Evolutionary conservation across 2,113 vertebrate genomes (phyloP), one percentile per base, ranked within the genome.

Genomic region (Cavia aperea): DNA sequence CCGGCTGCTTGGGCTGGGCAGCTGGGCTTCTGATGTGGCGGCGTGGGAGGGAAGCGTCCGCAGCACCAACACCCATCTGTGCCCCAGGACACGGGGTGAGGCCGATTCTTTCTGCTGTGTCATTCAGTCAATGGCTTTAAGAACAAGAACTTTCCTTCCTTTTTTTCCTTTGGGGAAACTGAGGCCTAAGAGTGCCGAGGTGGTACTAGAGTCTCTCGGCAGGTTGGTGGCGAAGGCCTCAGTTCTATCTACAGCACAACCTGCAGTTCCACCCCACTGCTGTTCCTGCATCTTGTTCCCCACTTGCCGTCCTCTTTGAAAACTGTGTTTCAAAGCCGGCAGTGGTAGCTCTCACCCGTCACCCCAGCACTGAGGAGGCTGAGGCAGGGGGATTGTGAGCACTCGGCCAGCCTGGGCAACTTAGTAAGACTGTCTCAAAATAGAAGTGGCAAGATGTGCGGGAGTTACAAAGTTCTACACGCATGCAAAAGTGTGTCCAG

Each of bases 181-280:
- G 86, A 88, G 79, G 65, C 29, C 54, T 31, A n/a, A 15, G 19
- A 26, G 10, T 46, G 15, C 24, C 18, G 29, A 9, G 2, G 12
- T 23, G 33, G 5, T 3, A 12, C 56, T 18, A 26, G 62, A 31
- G 5, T 13, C 46, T 77, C 70, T 3, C 0, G 33, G 51, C 46
- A 33, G 31, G 82, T 24, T 21, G 36, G 8, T 21, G 75, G 54
- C 60, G 46, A 77, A 89, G 68, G 68, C 8, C 88, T 86, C n/a
- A 31, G 7, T 26, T 77, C 62, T 15, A 4, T 65, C n/a, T 15
- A 46, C 14, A 16, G 51, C 39, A 21, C 11, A 0, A 0, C 51
- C 65, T 36, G n/a, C 16, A 33, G 77, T 63, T 51, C 36, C 54
- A 2, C 6, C 7, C 19, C 39, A 26, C 68, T 43, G 18, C 29